phyloP scores from a whole-genome alignment of 2,888 invertebrate genomes.

The Ceramica pisi region DNA sequence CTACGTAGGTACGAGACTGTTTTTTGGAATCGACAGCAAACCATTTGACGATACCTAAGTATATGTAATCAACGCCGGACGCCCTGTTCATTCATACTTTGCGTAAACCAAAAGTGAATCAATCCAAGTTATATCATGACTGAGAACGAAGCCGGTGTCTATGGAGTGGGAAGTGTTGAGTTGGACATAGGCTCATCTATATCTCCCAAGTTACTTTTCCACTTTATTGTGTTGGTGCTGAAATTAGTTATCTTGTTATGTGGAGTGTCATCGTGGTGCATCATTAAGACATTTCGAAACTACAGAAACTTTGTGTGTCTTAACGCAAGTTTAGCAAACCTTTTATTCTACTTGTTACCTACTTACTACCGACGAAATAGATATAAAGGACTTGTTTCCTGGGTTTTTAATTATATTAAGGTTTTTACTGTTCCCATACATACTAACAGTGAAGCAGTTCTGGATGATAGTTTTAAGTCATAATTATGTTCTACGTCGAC shows the following conservation, averaged over 20 bases:
- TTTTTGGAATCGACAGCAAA: too few species aligned
- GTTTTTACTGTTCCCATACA: too few species aligned
- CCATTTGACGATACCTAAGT: too few species aligned
- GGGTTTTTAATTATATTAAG: too few species aligned
- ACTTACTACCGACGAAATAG: too few species aligned
- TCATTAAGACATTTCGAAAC: background rate
- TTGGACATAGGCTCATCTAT: background rate
- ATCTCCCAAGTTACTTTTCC: background rate
- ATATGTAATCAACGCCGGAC: too few species aligned
- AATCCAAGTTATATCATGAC: background rate
- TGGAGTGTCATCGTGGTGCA: constrained; percentile 9
- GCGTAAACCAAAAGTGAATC: background rate
- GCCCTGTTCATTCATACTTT: too few species aligned
- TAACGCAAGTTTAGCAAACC: background rate
- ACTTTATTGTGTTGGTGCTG: background rate
- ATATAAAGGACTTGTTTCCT: too few species aligned
- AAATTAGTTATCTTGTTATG: background rate
- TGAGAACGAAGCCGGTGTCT: background rate
- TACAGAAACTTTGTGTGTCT: constrained; percentile 1
- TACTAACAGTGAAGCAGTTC: background rate
- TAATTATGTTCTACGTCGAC: constrained; percentile 12
- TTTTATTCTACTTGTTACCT: background rate
- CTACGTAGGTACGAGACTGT: too few species aligned
- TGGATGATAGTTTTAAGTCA: constrained; percentile 4
- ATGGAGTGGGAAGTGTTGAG: background rate